Conservation (phyloP, 2,888 invertebrate species). For the Dione juno region DNA sequence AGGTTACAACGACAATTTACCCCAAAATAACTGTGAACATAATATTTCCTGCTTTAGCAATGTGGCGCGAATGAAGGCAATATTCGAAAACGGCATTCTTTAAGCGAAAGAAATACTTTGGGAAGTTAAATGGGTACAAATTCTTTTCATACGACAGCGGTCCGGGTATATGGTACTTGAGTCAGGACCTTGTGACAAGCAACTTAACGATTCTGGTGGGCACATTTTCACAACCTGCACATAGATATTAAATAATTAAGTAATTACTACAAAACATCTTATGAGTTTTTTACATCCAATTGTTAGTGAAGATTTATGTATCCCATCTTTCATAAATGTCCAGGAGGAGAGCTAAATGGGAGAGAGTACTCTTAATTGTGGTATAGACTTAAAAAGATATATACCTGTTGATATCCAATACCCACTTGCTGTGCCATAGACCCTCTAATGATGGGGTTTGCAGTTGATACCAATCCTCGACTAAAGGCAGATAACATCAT, state of each 20-base stretch:
- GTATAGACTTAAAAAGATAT: too few species aligned
- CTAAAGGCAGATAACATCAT: conserved; percentile 92
- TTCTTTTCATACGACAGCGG: conserved; percentile 85
- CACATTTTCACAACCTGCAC: conserved; percentile 60
- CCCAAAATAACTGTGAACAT: not conserved
- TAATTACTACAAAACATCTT: too few species aligned
- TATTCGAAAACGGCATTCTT: conserved; percentile 87
- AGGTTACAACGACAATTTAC: too few species aligned
- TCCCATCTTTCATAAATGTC: too few species aligned
- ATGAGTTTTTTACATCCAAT: too few species aligned
- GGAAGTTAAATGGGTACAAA: conserved; percentile 78
- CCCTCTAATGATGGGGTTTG: conserved; percentile 86
- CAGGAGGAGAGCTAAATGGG: too few species aligned
- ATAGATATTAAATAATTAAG: conserved; percentile 22
- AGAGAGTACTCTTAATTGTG: too few species aligned
- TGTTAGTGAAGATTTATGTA: too few species aligned
- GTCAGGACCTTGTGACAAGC: conserved; percentile 92
- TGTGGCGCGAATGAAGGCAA: conserved; percentile 94
- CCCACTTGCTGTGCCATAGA: conserved; percentile 97
- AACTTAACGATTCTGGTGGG: conserved; percentile 86
- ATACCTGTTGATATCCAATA: conserved; percentile 80
- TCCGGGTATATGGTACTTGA: conserved; percentile 92
- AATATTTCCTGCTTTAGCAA: conserved; percentile 83
- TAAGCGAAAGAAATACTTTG: conserved; percentile 70
- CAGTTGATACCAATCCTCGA: conserved; percentile 88